Evolutionary conservation across 2,797 vertebrate species (phyloP).

Genomic region (Thunnus albacares): DNA sequence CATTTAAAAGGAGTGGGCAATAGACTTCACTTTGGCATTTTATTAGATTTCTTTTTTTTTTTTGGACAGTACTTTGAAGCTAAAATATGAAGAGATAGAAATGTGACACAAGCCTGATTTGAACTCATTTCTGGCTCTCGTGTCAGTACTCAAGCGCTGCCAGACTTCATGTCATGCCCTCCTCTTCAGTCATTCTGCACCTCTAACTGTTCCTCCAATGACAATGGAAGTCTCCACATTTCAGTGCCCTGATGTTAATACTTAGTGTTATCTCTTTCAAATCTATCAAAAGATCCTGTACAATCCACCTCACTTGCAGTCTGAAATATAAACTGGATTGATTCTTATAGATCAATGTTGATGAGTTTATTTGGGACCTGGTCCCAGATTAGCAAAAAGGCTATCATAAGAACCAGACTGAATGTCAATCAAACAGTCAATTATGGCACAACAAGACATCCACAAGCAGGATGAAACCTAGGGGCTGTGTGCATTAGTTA

Average conservation of each 20-base stretch:
- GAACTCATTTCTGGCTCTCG: constrained; percentile 37
- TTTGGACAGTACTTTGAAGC: constrained; percentile 28
- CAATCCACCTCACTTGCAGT: neutral
- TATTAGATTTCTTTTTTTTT: constrained; percentile 35
- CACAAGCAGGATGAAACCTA: constrained; percentile 50
- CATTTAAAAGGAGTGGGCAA: constrained; percentile 63
- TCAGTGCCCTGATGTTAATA: constrained; percentile 14
- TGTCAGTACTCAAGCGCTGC: constrained; percentile 33
- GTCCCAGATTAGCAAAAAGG: constrained; percentile 58
- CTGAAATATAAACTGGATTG: constrained; percentile 9
- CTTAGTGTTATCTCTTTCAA: constrained; percentile 17
- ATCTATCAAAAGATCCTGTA: constrained; percentile 7
- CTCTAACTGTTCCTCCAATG: constrained; percentile 50
- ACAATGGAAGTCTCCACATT: constrained; percentile 40
- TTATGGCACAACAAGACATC: constrained; percentile 60
- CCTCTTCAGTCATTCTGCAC: constrained; percentile 38
- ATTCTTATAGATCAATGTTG: constrained; percentile 37
- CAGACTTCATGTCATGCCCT: constrained; percentile 24
- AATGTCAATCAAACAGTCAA: constrained; percentile 71
- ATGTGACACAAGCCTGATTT: constrained; percentile 54
- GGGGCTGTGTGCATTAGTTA: constrained; percentile 68
- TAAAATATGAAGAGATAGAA: constrained; percentile 49
- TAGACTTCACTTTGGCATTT: constrained; percentile 65
- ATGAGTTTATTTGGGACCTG: constrained; percentile 42
- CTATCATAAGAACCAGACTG: constrained; percentile 43